Percentiles rank a stretch among this genome's conserved stretches.
These are phyloP conservation scores for Hippocampus abdominalis DNA, from an alignment of 2,113 vertebrate genomes.

Conservation along the genomic window DNA sequence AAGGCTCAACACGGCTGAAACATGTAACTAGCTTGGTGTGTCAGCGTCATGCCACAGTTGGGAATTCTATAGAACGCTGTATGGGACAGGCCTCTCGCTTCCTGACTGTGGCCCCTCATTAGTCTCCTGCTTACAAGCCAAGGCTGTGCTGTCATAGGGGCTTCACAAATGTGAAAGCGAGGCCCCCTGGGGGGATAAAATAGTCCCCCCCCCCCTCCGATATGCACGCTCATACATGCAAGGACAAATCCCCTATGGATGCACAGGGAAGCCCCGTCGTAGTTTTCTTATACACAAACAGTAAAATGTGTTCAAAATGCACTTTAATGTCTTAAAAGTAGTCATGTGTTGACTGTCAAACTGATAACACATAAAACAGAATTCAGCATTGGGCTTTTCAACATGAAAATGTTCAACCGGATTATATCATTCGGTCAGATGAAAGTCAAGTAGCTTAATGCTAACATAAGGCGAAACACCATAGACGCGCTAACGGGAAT, in stretches of 20 bases:
- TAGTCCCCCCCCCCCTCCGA: neutral
- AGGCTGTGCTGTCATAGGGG: conserved; percentile 21
- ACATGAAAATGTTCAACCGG: too few species aligned
- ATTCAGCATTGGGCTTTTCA: too few species aligned
- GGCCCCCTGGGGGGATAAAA: neutral
- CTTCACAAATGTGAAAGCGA: conserved; percentile 14
- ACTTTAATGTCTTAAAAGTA: too few species aligned
- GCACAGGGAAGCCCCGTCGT: neutral
- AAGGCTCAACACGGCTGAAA: neutral
- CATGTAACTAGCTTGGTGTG: conserved; percentile 10
- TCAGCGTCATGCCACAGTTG: conserved; percentile 2
- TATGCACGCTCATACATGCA: neutral
- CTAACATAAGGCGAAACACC: too few species aligned
- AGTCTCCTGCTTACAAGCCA: conserved; percentile 52
- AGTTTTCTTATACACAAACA: too few species aligned
- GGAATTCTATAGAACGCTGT: conserved; percentile 10
- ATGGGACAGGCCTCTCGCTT: conserved; percentile 19
- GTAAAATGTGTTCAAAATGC: too few species aligned
- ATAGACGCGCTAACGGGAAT: too few species aligned
- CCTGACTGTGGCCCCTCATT: conserved; percentile 49
- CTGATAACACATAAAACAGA: too few species aligned
- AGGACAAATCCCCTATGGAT: neutral
- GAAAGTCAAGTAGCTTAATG: too few species aligned
- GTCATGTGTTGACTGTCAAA: too few species aligned
- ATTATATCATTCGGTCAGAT: too few species aligned